phyloP scores from a whole-genome alignment of 2,888 invertebrate species.

The Sinhomidia bicolor region DNA sequence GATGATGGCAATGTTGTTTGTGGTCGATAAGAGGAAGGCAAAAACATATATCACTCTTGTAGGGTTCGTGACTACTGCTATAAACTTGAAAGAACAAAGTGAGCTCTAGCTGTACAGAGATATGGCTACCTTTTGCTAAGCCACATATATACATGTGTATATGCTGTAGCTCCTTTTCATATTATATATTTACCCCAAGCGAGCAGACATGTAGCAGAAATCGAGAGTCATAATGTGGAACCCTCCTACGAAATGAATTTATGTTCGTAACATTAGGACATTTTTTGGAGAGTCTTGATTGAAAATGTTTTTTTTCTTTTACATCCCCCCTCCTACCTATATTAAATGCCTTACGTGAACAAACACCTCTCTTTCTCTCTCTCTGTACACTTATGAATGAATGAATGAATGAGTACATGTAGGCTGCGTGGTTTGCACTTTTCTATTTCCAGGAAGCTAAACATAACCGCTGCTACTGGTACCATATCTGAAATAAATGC shows the following conservation, averaged over 20 bases:
- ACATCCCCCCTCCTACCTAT: slow-evolving; percentile 19
- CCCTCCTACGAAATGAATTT: slow-evolving; percentile 46
- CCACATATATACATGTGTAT: too few relatives aligned
- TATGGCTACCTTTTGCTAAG: too few relatives aligned
- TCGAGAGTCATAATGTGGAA: slow-evolving; percentile 1
- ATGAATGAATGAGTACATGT: neutral
- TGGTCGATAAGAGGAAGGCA: slow-evolving; percentile 59
- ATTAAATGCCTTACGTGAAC: slow-evolving; percentile 34
- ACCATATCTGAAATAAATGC: neutral
- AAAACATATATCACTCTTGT: slow-evolving; percentile 56
- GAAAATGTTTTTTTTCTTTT: slow-evolving; percentile 50
- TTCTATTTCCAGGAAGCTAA: neutral
- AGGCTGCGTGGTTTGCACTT: neutral
- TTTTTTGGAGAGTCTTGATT: slow-evolving; percentile 49
- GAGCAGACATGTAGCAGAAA: neutral
- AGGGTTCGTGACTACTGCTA: slow-evolving; percentile 46
- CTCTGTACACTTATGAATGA: neutral
- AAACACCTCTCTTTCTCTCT: neutral
- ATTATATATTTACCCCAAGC: slow-evolving; percentile 27
- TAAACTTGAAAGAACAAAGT: slow-evolving; percentile 52
- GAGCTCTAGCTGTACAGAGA: slow-evolving; percentile 1
- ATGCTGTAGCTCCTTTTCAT: too few relatives aligned
- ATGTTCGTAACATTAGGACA: slow-evolving; percentile 44
- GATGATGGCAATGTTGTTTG: slow-evolving; percentile 58
- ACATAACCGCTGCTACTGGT: neutral